Evolutionary conservation across 2,113 vertebrate genomes (phyloP).

Genomic region (Triplophysa rosa): DNA sequence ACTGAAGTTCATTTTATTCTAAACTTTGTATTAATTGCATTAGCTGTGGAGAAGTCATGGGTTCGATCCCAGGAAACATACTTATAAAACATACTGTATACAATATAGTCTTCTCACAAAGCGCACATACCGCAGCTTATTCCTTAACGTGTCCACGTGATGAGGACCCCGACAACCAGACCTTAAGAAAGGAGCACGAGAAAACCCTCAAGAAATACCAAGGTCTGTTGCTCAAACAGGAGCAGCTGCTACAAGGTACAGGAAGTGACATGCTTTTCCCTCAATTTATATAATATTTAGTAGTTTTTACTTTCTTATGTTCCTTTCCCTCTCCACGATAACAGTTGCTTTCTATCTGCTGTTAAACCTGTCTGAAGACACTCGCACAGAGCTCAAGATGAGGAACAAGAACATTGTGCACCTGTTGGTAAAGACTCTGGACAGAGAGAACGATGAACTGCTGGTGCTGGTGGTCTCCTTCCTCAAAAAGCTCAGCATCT

Average conservation of each 20-base stretch:
- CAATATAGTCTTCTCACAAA: not conserved
- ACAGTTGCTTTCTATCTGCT: constrained; percentile 88
- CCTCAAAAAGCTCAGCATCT: constrained; percentile 96
- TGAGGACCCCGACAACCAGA: constrained; percentile 85
- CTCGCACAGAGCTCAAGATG: constrained; percentile 93
- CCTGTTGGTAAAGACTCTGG: constrained; percentile 88
- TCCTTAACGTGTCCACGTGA: constrained; percentile 85
- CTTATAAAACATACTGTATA: too few species aligned
- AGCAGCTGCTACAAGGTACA: constrained; percentile 90
- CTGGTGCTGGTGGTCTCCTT: constrained; percentile 90
- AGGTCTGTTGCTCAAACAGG: constrained; percentile 89
- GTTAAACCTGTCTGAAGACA: constrained; percentile 91
- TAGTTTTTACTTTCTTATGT: not conserved
- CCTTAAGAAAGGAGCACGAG: constrained; percentile 87
- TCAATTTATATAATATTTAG: too few species aligned
- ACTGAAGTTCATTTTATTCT: too few species aligned
- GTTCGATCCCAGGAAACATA: too few species aligned
- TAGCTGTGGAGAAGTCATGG: too few species aligned
- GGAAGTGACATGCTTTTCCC: not conserved
- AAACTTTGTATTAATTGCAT: too few species aligned
- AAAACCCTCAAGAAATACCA: constrained; percentile 93
- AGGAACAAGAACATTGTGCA: constrained; percentile 94
- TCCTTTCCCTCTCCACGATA: not conserved
- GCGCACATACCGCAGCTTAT: not conserved
- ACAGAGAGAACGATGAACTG: constrained; percentile 87